Evolutionary conservation across 2,888 invertebrate genomes (phyloP), one percentile per base, ranked within the genome.

Genomic region (Hecatera dysodea): DNA sequence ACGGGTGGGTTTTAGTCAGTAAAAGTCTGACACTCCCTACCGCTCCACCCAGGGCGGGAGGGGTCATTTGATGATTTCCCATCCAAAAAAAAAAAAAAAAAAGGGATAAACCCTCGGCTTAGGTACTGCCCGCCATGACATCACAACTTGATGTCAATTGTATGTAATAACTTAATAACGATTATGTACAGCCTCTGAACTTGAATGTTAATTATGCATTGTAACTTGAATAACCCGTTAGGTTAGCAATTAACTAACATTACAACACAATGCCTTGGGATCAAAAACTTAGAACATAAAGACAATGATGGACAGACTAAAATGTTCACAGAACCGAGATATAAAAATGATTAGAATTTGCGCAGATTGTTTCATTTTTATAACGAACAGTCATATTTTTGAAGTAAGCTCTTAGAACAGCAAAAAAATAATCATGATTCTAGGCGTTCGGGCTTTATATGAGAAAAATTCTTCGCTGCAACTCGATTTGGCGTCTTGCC

Each of bases 171-270:
- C 77, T 81, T 77, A 71, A 82, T 75, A 79, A 75, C 75, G 67
- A 86, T 86, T 78, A 84, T 83, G 22, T 39, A 78, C 27, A 82
- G 80, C 82, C 75, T 88, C 89, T 86, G 89, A 88, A 89, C 86
- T 83, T 83, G 67, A 71, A 78, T 81, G 79, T 81, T 88, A 87
- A 88, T 87, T 83, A 87, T 78, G 77, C 84, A 87, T 89, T 87
- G 86, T 86, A 83, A 84, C 77, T 77, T 72, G 81, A 70, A 78
- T 73, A 80, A 82, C 80, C 87, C 88, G 88, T 86, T 88, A 84
- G 67, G 62, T 59, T 56, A 66, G 80, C 77, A 77, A 82, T 80
- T 82, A 81, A 81, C 60, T 80, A 75, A 78, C 74, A 78, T 86
- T 75, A 84, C 56, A 60, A 81, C 53, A 72, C 61, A 83, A 74